These are phyloP conservation scores for Bolinopsis microptera DNA, from an alignment of 37 sponge, comb jelly and placozoan genomes.

Conservation along the genomic window DNA sequence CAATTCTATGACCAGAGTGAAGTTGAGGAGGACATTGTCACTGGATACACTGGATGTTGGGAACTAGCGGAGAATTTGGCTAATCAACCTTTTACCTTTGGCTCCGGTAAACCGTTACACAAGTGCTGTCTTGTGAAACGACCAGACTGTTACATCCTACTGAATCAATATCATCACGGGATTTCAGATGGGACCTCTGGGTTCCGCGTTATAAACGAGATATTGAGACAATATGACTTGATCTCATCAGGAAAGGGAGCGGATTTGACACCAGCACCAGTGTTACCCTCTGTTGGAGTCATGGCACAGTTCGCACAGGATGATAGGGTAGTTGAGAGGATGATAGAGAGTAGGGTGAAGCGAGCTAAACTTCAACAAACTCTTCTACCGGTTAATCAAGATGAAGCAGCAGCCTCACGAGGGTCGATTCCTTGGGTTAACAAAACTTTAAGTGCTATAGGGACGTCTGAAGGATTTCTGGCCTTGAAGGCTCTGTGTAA, in stretches of 20 bases:
- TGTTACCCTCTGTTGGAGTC: neutral
- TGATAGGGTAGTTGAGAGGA: neutral
- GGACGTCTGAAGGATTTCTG: neutral
- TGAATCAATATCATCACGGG: neutral
- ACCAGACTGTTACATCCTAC: slow-evolving; percentile 16
- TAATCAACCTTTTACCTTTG: neutral
- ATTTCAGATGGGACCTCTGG: neutral
- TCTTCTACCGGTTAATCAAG: neutral
- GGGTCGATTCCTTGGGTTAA: neutral
- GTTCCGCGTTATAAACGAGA: neutral
- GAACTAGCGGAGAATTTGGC: neutral
- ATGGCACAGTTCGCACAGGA: neutral
- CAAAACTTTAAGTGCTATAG: neutral
- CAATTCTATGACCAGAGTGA: neutral
- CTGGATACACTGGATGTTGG: slow-evolving; percentile 27
- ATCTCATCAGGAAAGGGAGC: neutral
- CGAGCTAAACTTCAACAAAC: neutral
- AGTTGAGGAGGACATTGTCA: neutral
- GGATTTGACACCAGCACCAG: neutral
- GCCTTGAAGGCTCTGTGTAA: neutral
- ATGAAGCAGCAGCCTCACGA: neutral
- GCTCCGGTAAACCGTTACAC: neutral
- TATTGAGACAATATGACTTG: neutral
- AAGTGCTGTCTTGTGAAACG: slow-evolving; percentile 14
- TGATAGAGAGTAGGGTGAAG: neutral